phyloP scores from a whole-genome alignment of 2,888 invertebrate species.

The Yponomeuta evonymella region DNA sequence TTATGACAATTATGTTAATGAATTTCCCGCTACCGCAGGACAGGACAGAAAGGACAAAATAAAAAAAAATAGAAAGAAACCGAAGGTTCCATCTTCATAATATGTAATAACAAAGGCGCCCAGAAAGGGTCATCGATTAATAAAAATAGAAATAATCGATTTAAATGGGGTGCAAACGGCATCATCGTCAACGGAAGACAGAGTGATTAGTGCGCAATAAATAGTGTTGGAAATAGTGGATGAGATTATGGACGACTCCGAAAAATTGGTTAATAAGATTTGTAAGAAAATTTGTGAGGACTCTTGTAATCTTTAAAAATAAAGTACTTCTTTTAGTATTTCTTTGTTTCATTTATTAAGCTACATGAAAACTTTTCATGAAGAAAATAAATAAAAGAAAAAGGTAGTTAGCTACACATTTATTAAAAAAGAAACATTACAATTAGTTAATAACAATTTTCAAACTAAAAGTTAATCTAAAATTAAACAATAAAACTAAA shows the following conservation, averaged over 20 bases:
- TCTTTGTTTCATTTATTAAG: too few relatives aligned
- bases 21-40: not conserved
- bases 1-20: not conserved
- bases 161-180: not conserved
- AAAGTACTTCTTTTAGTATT: too few relatives aligned
- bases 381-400: too few relatives aligned
- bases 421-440: too few relatives aligned
- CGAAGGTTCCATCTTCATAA: not conserved
- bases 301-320: not conserved
- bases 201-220: not conserved
- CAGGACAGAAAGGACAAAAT: not conserved
- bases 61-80: not conserved
- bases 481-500: too few relatives aligned
- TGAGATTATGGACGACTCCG: not conserved
- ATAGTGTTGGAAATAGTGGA: conserved; percentile 1
- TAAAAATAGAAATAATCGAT: not conserved
- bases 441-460: too few relatives aligned
- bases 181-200: not conserved
- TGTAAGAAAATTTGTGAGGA: not conserved
- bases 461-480: too few relatives aligned
- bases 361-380: too few relatives aligned
- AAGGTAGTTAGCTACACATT: too few relatives aligned
- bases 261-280: not conserved
- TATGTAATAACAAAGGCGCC: conserved; percentile 3
- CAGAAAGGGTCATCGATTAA: not conserved